These are phyloP conservation scores for Synergus japonicus DNA, from an alignment of 2,888 invertebrate species.

Conservation along the genomic window DNA sequence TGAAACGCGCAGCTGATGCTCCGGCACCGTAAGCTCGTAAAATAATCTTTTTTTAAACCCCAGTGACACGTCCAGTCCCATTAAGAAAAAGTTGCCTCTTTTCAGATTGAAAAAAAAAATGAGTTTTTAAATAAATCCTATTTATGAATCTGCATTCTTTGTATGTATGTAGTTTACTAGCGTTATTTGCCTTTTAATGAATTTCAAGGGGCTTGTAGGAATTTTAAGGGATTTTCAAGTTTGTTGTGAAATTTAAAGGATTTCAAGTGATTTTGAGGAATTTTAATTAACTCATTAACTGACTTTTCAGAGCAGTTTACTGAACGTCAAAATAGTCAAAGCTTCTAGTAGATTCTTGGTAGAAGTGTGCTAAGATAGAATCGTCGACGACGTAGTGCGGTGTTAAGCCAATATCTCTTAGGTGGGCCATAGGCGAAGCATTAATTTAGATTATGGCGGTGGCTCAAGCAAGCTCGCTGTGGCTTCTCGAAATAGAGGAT, in stretches of 20 bases:
- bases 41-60: conserved; percentile 65
- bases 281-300: background rate
- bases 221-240: no score
- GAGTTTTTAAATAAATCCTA: background rate
- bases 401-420: conserved; percentile 42
- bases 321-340: background rate
- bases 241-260: no score
- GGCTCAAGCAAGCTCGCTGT: conserved; percentile 54
- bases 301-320: background rate
- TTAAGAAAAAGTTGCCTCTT: conserved; percentile 50
- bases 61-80: conserved; percentile 48
- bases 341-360: background rate
- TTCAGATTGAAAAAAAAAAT: background rate
- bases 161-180: no score
- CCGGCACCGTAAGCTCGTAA: conserved; percentile 69
- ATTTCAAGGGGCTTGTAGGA: no score
- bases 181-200: no score
- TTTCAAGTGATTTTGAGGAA: no score
- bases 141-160: no score
- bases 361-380: conserved; percentile 34
- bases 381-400: conserved; percentile 38
- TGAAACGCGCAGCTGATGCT: conserved; percentile 72
- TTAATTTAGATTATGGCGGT: conserved; percentile 63
- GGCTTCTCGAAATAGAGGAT: conserved; percentile 56
- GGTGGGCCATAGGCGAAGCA: conserved; percentile 55